Percentiles rank a stretch among this genome's conserved stretches.
Evolutionary conservation across 1,140 invertebrate species (phyloP).

Genomic region (Pararge aegeria): DNA sequence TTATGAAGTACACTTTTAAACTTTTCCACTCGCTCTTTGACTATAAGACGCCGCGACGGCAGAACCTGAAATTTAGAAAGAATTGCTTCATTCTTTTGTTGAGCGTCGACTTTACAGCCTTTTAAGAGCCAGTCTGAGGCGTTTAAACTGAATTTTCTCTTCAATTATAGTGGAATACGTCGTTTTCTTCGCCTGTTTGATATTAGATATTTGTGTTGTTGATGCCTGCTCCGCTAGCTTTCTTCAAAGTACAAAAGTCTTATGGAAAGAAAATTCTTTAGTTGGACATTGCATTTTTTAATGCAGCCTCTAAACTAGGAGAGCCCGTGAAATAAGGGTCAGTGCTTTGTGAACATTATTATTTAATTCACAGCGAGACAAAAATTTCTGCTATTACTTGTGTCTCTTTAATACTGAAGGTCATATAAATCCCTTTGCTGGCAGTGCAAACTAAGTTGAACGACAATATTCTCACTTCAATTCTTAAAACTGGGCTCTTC

Average conservation of each 20-base stretch:
- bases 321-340: too few species aligned
- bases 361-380: too few species aligned
- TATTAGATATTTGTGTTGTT: constrained; percentile 21
- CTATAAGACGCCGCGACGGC: constrained; percentile 29
- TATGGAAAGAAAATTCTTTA: too few species aligned
- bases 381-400: too few species aligned
- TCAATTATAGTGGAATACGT: constrained; percentile 15
- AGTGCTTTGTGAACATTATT: too few species aligned
- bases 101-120: constrained; percentile 31
- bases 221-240: not conserved
- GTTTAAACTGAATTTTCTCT: constrained; percentile 30
- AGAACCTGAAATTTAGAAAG: constrained; percentile 58
- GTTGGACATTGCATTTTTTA: too few species aligned
- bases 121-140: constrained; percentile 18
- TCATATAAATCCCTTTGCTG: too few species aligned
- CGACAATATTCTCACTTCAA: too few species aligned
- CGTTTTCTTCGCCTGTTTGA: constrained; percentile 16
- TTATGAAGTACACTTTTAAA: not conserved
- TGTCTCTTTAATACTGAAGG: too few species aligned
- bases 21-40: not conserved
- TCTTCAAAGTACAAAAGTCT: not conserved
- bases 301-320: too few species aligned
- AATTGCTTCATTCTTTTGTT: constrained; percentile 56
- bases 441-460: too few species aligned
- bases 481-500: too few species aligned